These are phyloP conservation scores for Rhabdomys pumilio DNA, from an alignment of 2,797 vertebrate species.

Conservation along the genomic window DNA sequence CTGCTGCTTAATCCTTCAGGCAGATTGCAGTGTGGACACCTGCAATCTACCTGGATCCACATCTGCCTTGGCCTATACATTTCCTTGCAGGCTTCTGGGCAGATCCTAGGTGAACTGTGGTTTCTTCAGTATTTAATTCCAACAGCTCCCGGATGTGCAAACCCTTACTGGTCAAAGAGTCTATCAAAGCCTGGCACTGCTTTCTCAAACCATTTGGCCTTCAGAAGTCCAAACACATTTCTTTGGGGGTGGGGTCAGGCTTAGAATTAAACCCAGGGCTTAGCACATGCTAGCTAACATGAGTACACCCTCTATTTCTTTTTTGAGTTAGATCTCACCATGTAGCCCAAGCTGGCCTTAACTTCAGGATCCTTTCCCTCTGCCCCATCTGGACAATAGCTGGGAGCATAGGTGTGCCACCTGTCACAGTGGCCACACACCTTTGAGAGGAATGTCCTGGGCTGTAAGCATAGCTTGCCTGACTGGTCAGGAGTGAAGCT, in stretches of 20 bases:
- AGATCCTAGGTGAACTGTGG: background rate
- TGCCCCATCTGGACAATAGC: background rate
- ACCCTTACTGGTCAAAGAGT: constrained; percentile 17
- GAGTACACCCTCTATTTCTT: background rate
- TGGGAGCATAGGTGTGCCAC: background rate
- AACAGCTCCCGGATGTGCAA: background rate
- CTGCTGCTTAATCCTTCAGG: background rate
- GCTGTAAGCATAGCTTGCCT: background rate
- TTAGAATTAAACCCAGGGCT: background rate
- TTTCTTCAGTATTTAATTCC: constrained; percentile 14
- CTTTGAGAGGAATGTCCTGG: background rate
- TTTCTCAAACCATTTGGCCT: background rate
- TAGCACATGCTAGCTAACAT: background rate
- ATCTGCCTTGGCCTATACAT: background rate
- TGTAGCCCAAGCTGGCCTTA: background rate
- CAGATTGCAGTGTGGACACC: background rate
- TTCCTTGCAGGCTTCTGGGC: constrained; percentile 28
- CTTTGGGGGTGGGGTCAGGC: background rate
- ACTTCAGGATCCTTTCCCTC: background rate
- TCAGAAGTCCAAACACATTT: background rate
- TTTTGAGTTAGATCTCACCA: background rate
- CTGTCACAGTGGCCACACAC: background rate
- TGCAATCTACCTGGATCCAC: background rate
- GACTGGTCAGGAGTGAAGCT: background rate
- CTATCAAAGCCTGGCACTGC: background rate